These are phyloP conservation scores for Scaptomyza polygonia DNA, from an alignment of 2,888 invertebrate genomes.

Conservation along the genomic window DNA sequence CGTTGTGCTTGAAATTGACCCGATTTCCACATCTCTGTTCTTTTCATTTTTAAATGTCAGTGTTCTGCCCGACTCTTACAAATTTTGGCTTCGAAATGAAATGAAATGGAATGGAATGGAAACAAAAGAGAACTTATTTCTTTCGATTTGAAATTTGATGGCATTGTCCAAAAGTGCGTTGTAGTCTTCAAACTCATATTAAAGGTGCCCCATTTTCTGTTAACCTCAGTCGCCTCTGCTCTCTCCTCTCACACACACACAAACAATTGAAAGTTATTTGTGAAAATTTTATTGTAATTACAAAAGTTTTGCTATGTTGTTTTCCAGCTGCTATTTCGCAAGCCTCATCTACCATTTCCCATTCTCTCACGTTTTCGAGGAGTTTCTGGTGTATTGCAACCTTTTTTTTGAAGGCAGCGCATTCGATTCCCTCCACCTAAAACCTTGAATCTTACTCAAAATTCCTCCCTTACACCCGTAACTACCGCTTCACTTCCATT, in stretches of 20 bases:
- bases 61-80: not conserved
- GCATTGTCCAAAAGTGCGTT: conserved; percentile 6
- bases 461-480: conserved; percentile 31
- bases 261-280: conserved; percentile 77
- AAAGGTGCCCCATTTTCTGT: conserved; percentile 36
- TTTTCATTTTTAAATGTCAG: conserved; percentile 50
- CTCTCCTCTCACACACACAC: conserved; percentile 6
- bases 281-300: conserved; percentile 79
- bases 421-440: conserved; percentile 46
- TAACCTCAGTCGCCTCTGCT: not conserved
- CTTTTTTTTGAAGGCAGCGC: conserved; percentile 37
- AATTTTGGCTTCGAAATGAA: conserved; percentile 11
- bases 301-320: conserved; percentile 74
- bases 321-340: conserved; percentile 31
- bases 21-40: conserved; percentile 46
- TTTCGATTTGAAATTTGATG: conserved; percentile 37
- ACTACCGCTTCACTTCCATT: not conserved
- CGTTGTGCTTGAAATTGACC: not conserved
- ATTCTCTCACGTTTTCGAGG: not conserved
- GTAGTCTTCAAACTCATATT: conserved; percentile 24
- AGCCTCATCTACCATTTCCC: not conserved
- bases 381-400: conserved; percentile 10
- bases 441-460: conserved; percentile 74
- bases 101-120: not conserved
- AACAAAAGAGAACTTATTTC: conserved; percentile 51